Evolutionary conservation across 2,888 invertebrate species (phyloP), one percentile per base, ranked within the genome.

Genomic region (Drosophila kokeensis): DNA sequence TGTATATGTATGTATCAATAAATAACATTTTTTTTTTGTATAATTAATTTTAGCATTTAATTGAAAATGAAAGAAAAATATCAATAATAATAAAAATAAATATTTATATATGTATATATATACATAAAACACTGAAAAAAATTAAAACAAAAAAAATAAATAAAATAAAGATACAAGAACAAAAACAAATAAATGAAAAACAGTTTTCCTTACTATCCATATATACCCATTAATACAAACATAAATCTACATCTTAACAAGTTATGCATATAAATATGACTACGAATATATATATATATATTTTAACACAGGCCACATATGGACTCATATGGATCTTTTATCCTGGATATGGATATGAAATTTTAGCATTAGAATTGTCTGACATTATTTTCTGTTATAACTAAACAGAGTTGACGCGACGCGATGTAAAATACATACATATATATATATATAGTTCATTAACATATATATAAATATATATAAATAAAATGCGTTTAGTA

Each of bases 11-110:
- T 57, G 29, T 36, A 42, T 50, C 49, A 45, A 58, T 49, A 21
- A 57, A 45, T 10, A 21, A 55, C 48, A 50, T 70, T 57, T 75
- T 61, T 72, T 76, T 76, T 79, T 81, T 73, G 40, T 67, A 76
- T 52, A 59, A 69, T 81, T 84, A 84, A 79, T 83, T 87, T 81
- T 84, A 89, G 84, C 83, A 79, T 84, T 89, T 83, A 84, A 76
- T 66, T 73, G 27, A 57, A 66, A 73, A 71, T 73, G 34, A 77
- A 85, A 65, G 34, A 80, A 63, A 83, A 70, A 76, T 72, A 76
- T 62, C 71, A 68, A 70, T 73, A 69, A 71, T 32, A 32, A 32
- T 30, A 30, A 71, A 48, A 57, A 60, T 54, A 54, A 60, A 36
- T 29, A 42, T 50, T 67, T 69, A 62, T 64, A 71, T 68, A 68